phyloP scores from a whole-genome alignment of 2,113 vertebrate genomes.

The Boleophthalmus pectinirostris region DNA sequence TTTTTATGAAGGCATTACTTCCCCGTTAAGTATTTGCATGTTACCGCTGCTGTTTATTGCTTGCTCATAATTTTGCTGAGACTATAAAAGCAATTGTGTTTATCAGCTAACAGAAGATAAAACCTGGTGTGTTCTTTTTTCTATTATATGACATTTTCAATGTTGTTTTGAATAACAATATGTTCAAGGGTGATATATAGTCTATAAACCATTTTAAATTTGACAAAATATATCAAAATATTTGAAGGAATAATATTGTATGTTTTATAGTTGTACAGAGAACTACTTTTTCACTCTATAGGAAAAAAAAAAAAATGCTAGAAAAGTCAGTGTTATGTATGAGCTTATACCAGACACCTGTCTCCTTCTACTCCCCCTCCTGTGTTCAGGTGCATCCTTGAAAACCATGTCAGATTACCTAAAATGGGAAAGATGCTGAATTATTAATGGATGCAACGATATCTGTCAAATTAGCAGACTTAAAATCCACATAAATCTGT shows the following conservation, averaged over 20 bases:
- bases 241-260: conserved; percentile 14
- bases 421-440: neutral
- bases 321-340: conserved; percentile 9
- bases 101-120: too few species aligned
- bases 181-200: neutral
- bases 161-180: neutral
- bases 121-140: too few species aligned
- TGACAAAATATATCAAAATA: neutral
- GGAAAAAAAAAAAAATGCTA: conserved; percentile 30
- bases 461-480: conserved; percentile 22
- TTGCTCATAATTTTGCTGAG: too few species aligned
- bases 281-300: conserved; percentile 10
- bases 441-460: neutral
- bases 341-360: conserved; percentile 8
- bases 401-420: conserved; percentile 23
- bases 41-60: too few species aligned
- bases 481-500: conserved; percentile 15
- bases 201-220: neutral
- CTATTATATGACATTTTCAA: too few species aligned
- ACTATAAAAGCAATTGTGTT: too few species aligned
- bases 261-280: neutral
- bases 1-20: neutral
- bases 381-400: conserved; percentile 7
- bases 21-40: neutral
- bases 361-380: conserved; percentile 7